These are phyloP conservation scores for Lycocerus yunnanus DNA, from an alignment of 2,888 invertebrate species.

Conservation along the genomic window DNA sequence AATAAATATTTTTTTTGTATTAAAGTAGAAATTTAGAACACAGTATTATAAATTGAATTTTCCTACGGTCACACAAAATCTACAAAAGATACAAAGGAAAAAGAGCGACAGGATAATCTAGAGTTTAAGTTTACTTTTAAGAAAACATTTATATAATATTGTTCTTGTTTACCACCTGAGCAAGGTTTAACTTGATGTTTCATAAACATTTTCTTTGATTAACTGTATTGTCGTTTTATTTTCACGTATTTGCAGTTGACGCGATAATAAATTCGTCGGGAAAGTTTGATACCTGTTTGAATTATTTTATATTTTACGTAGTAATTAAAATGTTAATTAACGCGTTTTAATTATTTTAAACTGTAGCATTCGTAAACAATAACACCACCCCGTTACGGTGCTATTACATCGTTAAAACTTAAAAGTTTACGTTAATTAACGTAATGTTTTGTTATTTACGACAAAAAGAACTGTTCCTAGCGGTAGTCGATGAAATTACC, in stretches of 20 bases:
- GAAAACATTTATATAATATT: conserved; percentile 16
- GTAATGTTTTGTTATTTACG: not conserved
- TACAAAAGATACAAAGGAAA: not conserved
- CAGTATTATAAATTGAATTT: not conserved
- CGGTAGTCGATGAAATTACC: not conserved
- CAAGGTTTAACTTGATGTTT: not conserved
- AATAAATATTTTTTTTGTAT: not conserved
- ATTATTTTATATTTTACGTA: not conserved
- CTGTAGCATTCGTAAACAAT: not conserved
- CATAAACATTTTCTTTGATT: not conserved
- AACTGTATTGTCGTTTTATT: not conserved
- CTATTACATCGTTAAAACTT: not conserved
- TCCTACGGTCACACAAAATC: not conserved
- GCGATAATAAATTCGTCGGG: not conserved
- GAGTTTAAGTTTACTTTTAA: conserved; percentile 11
- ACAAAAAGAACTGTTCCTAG: not conserved
- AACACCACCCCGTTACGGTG: not conserved
- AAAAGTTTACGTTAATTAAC: not conserved
- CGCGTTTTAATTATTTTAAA: not conserved
- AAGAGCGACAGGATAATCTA: not conserved
- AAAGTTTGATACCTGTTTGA: not conserved
- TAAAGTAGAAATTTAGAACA: not conserved
- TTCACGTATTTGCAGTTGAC: not conserved
- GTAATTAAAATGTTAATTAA: not conserved
- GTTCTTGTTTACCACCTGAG: conserved; percentile 22